Base-by-base conservation (phyloP, 2,113 vertebrate species). In the Lampris megalopsis region DNA sequence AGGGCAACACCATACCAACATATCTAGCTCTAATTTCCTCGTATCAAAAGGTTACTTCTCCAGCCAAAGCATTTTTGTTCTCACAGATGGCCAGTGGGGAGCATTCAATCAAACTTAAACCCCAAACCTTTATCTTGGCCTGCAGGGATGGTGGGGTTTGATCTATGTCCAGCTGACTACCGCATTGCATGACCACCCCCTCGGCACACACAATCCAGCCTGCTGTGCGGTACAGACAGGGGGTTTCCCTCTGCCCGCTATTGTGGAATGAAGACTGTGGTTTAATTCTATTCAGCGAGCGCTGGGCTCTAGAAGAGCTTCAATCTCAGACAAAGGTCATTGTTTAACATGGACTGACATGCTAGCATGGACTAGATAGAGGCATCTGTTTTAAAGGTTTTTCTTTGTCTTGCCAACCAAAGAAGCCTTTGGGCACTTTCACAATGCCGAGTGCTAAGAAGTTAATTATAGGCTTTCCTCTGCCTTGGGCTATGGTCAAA, bases 201-300 rank as follows among this genome's bases (percentile, higher is more conserved):
- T 79, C 42, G 4, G 13, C 52, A 38, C 67, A 58, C 67, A 49
- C 56, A 49, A 60, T 43, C 2, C 2, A n/a, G 35, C 56, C 68
- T 40, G 35, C 75, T 42, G 24, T 84, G 75, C 57, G 70, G 78
- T 76, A 49, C 61, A 37, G 54, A 79, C 69, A 57, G 82, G 87
- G 84, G 88, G 80, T 88, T 81, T 88, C 82, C 88, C 87, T 83
- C 52, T 75, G 73, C 71, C 66, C 52, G 57, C 79, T 75, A 68
- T 70, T 79, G 83, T 80, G 79, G 79, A 64, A 52, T 56, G 48
- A 47, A 74, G 70, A 10, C 81, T 62, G 62, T 9, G 79, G 66
- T 79, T 88, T 73, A 81, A 82, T 62, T 73, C 70, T 72, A 43
- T 72, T 72, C 70, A 72, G 38, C 70, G 3, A 49, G 35, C 24